phyloP scores from a whole-genome alignment of 2,797 vertebrate species.

The Crenuchus spilurus region DNA sequence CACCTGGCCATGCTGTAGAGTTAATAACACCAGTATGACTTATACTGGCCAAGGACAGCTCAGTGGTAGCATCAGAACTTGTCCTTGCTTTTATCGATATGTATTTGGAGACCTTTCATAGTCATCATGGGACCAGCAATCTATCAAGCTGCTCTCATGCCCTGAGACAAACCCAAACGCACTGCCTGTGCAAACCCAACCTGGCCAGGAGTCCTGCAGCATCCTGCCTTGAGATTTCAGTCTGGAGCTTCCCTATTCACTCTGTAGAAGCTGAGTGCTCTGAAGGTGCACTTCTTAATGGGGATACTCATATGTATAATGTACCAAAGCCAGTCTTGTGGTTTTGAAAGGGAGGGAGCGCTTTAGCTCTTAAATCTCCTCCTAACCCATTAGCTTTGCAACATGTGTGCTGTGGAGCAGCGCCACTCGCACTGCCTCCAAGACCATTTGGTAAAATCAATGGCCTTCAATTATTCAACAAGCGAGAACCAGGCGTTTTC shows the following conservation, averaged over 20 bases:
- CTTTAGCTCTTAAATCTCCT: slow-evolving; percentile 44
- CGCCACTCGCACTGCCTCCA: slow-evolving; percentile 49
- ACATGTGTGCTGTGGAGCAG: slow-evolving; percentile 13
- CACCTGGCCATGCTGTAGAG: no score
- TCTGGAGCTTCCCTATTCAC: not conserved
- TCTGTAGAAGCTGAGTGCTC: slow-evolving; percentile 19
- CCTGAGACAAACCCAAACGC: slow-evolving; percentile 34
- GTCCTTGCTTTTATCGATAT: slow-evolving; percentile 22
- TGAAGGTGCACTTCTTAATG: slow-evolving; percentile 14
- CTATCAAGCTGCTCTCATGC: slow-evolving; percentile 8
- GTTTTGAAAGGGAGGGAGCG: slow-evolving; percentile 39
- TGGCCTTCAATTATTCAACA: slow-evolving; percentile 70
- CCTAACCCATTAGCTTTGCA: slow-evolving; percentile 50
- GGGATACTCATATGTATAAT: slow-evolving; percentile 29
- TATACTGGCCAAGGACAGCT: no score
- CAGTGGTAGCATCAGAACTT: not conserved
- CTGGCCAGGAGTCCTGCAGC: not conserved
- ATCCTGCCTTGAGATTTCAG: not conserved
- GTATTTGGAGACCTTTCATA: slow-evolving; percentile 23
- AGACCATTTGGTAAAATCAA: slow-evolving; percentile 64
- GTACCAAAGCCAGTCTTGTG: slow-evolving; percentile 35
- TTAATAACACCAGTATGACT: no score
- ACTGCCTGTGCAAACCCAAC: not conserved
- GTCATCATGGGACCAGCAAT: slow-evolving; percentile 24
- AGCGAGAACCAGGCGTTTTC: slow-evolving; percentile 51